Evolutionary conservation across 2,797 vertebrate genomes (phyloP), one percentile per base, ranked within the genome.

Genomic region (Fringilla coelebs): DNA sequence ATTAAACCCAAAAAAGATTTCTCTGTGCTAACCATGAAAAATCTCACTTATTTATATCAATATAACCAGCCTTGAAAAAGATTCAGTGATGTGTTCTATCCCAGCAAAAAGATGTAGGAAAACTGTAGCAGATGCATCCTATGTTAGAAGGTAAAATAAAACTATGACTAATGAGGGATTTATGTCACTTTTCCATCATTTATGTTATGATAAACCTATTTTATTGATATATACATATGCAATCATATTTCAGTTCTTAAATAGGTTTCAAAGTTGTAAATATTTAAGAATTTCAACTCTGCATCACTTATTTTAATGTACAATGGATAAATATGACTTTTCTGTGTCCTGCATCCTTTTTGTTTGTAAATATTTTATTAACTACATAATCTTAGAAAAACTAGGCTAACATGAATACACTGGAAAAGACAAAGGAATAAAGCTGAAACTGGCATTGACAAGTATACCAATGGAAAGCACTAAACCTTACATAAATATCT

Each of bases 201-300:
- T 65, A 9, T 45, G 8, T 62, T n/a, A 54, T 28, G 5, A 71
- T 70, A 88, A 88, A 65, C 0, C 0, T 76, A 46, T 34, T 67
- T 68, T 70, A 60, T 83, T 78, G 4, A 72, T 22, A 41, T 65
- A 65, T 18, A 73, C 25, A 75, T 32, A 51, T 2, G 5, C 21
- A 57, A 31, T 29, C n/a, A 51, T 17, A 4, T 71, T 61, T 57
- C 36, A 57, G 46, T 67, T 8, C 7, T 89, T 75, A 93, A 70
- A 19, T 79, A 54, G 21, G 29, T 40, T 38, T 57, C 54, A 84
- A 52, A 18, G 6, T 20, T 52, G 38, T 67, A 89, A 80, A 90
- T 86, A 38, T 34, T 28, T 55, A 87, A 81, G 46, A 85, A 87
- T 82, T 85, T 94, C 43, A 74, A 51, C 7, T 34, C 54, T 65